Evolutionary conservation across 2,888 invertebrate species (phyloP), one percentile per base, ranked within the genome.

Genomic region (Diloba caeruleocephala): DNA sequence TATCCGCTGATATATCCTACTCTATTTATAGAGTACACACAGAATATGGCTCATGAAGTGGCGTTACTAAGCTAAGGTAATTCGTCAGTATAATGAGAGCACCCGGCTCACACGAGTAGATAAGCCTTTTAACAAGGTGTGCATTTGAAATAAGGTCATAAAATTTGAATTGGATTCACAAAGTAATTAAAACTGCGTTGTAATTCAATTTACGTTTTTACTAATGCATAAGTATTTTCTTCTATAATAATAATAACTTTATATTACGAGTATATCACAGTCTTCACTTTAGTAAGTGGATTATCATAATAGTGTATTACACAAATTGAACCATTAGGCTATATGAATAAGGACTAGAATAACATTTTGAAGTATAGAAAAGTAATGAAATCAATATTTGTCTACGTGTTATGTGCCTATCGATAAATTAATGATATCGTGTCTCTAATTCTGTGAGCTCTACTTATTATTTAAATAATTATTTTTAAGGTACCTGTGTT

Each of bases 241-340:
- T 88, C 84, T 85, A 81, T 63, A 33, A 66, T 79, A 66, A 67
- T 78, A 77, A 82, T 84, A 73, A 74, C 69, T 68, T 74, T 81
- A 83, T 79, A 72, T 88, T 89, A 89, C 81, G 87, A 89, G 88
- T 91, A 92, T 93, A 93, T 93, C 92, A 93, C 92, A 93, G 92
- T 92, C 88, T 85, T 89, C 91, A 91, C 90, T 91, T 93, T 87
- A 92, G 81, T 84, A 89, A 91, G 90, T 92, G 90, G 88, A 84
- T 87, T 81, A 85, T 84, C 78, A 80, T 85, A 82, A 81, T 75
- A 77, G 71, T 76, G 65, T 67, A 73, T 71, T 71, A 74, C 73
- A 71, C 74, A 80, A 78, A 77, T 75, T 78, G 74, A 77, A 79
- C 67, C 69, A 64, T 70, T 59, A 63, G 60, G 57, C 66, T 76